Evolutionary conservation across 2,113 vertebrate species (phyloP), one percentile per base, ranked within the genome.

Genomic region (Potamarius usumacintae): DNA sequence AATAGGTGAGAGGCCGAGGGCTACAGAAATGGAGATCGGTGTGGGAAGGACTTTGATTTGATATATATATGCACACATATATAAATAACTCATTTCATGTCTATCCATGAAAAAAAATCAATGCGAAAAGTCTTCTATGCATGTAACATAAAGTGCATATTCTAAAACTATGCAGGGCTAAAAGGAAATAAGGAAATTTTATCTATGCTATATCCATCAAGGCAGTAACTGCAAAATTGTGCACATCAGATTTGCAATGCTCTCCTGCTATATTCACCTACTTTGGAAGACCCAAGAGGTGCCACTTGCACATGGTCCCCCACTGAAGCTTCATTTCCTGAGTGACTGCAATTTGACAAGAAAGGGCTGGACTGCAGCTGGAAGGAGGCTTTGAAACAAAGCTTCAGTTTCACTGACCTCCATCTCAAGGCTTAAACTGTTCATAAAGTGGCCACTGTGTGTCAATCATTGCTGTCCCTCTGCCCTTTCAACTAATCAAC

Each of bases 381-480:
- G 50, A 86, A 83, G 22, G 53, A 67, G 55, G 84, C 55, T 83
- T 83, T 85, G 27, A 84, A 86, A 86, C 25, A 86, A 82, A 85
- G 85, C 80, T 27, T 11, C 22, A 55, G 4, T 71, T 78, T 88
- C 82, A 80, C 60, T 72, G 52, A 85, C 69, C 58, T 7, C 65
- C 71, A 62, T 69, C 74, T 88, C 34, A 82, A 80, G 76, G 57
- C 57, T 76, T 86, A 62, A 88, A 83, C 77, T 60, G 74, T 74
- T 30, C 74, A 81, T 90, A 78, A 90, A 90, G 87, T 88, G 72
- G 60, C 60, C 74, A 76, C 82, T 78, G 76, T 65, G 25, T 87
- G 88, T 89, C 89, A 92, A 81, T 89, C 91, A 84, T 72, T 86
- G 88, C 93, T 91, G 86, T 79, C 82, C 76, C 88, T 87, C 77